Conservation (phyloP, 2,888 invertebrate genomes). For the Fragum whitleyi region DNA sequence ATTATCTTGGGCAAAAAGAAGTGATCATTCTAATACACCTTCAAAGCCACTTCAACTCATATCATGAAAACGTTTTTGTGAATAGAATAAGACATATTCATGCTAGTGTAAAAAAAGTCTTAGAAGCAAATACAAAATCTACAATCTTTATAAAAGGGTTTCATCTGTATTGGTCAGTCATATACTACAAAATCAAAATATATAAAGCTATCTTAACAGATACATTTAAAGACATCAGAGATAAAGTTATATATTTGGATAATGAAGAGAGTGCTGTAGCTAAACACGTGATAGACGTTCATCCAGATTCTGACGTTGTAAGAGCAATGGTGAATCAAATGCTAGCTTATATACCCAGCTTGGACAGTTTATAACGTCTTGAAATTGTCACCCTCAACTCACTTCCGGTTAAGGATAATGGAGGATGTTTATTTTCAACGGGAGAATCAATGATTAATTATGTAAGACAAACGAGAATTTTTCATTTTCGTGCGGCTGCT, state of each 20-base stretch:
- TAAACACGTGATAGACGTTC: background rate
- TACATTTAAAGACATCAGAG: background rate
- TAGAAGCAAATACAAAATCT: background rate
- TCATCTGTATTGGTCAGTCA: background rate
- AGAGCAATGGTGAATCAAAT: constrained; percentile 1
- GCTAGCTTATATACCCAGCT: constrained; percentile 6
- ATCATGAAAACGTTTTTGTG: background rate
- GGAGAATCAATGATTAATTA: no score
- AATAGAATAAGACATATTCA: background rate
- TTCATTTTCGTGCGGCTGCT: no score
- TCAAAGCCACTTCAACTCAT: background rate
- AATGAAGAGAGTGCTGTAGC: background rate
- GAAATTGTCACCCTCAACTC: no score
- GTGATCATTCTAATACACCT: background rate
- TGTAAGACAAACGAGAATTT: no score
- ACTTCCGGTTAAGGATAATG: no score
- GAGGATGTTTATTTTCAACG: no score
- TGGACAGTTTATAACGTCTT: no score
- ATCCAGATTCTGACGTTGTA: background rate
- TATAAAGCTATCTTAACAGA: background rate
- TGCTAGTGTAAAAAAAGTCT: background rate
- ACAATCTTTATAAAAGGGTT: constrained; percentile 11
- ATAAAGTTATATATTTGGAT: constrained; percentile 16
- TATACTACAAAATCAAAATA: background rate
- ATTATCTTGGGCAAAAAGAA: background rate